Base-by-base conservation (phyloP, 1,140 invertebrate species). In the Copidosoma floridanum region DNA sequence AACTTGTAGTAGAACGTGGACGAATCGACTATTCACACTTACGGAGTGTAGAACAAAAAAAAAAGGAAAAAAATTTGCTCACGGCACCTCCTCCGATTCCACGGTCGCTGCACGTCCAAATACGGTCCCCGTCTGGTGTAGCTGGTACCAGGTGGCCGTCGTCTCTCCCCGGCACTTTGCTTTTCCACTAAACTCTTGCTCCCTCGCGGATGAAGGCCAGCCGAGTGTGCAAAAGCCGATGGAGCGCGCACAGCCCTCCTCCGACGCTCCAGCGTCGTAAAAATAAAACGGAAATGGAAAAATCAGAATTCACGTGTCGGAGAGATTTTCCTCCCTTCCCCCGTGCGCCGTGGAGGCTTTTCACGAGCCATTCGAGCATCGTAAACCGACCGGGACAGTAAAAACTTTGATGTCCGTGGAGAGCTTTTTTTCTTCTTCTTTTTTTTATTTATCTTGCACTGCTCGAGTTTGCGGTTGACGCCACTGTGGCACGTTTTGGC, bases 281-380 rank as follows among this genome's bases (percentile, higher is more conserved):
- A 59, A 21, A 41, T 14, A 27, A 27, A 38, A 7, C 11, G 44
- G 6, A 47, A 60, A 47, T 48, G 18, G 51, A 60, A 54, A 54
- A 60, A 54, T 54, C 58, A 54, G 48, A 60, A 54, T 60, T 52
- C 58, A 48, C 32, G 46, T 18, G 43, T 5, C 12, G n/a, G 37
- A 8, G 26, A 26, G 27, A 26, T 24, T n/a, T 26, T 23, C 18
- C 12, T 26, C n/a, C n/a, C n/a, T 29, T 12, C 44, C n/a, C 21
- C 7, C 16, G 26, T 21, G 47, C 29, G n/a, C n/a, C n/a, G n/a
- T n/a, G n/a, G n/a, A n/a, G n/a, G n/a, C n/a, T n/a, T n/a, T n/a
- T n/a, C n/a, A n/a, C n/a, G n/a, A n/a, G n/a, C n/a, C n/a, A n/a
- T 24, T 26, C 46, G 20, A n/a, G 21, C 27, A 16, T 48, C 43